These are phyloP conservation scores for Blastobasis adustella DNA, from an alignment of 2,888 invertebrate genomes.

Conservation along the genomic window DNA sequence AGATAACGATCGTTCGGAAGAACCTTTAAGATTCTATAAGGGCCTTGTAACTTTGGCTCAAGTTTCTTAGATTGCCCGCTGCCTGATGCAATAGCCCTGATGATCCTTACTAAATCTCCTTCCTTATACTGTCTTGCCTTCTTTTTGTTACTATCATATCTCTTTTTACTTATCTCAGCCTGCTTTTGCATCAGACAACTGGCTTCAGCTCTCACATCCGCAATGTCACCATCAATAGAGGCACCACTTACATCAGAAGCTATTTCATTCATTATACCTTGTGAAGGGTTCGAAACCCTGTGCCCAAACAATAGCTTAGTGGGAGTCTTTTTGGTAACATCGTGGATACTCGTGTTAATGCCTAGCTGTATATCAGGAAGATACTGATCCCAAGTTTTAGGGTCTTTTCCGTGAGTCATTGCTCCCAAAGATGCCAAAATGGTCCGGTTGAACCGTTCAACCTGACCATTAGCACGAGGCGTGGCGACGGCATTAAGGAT, in stretches of 20 bases:
- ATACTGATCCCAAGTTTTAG: conserved; percentile 7
- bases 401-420: conserved; percentile 6
- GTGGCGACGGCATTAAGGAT: conserved; percentile 17
- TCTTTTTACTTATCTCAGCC: neutral
- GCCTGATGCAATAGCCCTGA: conserved; percentile 1
- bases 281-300: conserved; percentile 3
- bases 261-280: conserved; percentile 6
- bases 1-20: conserved; percentile 14
- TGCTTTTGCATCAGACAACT: neutral
- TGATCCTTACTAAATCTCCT: conserved; percentile 14
- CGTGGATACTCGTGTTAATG: conserved; percentile 10
- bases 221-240: neutral
- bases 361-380: conserved; percentile 11
- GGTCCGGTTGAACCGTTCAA: conserved; percentile 17
- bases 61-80: conserved; percentile 13
- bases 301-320: conserved; percentile 27
- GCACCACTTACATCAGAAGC: neutral
- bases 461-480: conserved; percentile 19
- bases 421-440: conserved; percentile 11
- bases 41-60: conserved; percentile 10
- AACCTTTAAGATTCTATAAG: conserved; percentile 11
- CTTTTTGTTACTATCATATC: conserved; percentile 9
- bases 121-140: conserved; percentile 2
- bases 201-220: neutral
- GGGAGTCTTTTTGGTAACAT: conserved; percentile 7